These are phyloP conservation scores for Sparidentex hasta DNA, from an alignment of 2,797 vertebrate genomes.

Conservation along the genomic window DNA sequence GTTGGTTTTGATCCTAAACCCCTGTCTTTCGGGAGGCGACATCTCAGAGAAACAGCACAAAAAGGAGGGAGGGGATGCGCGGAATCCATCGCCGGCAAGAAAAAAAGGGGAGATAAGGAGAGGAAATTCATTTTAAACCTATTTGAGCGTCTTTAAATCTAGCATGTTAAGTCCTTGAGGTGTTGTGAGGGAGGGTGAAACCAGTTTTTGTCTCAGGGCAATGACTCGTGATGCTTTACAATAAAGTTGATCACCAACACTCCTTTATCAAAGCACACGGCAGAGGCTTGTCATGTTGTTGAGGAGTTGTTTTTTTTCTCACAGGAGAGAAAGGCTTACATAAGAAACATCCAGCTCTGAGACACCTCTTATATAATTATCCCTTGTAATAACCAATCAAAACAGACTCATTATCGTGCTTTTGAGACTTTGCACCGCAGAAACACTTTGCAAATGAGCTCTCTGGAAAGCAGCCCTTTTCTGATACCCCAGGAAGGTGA, in stretches of 20 bases:
- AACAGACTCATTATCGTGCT: constrained; percentile 22
- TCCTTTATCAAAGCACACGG: constrained; percentile 27
- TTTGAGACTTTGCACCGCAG: neutral
- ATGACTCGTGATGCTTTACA: constrained; percentile 46
- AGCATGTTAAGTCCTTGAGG: constrained; percentile 59
- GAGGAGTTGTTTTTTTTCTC: constrained; percentile 20
- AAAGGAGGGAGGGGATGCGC: constrained; percentile 40
- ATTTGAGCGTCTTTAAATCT: constrained; percentile 66
- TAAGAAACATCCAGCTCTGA: constrained; percentile 32
- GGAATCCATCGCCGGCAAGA: constrained; percentile 29
- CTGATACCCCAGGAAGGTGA: constrained; percentile 50
- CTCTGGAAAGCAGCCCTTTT: constrained; percentile 24
- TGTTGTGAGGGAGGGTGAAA: constrained; percentile 54
- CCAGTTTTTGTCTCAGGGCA: constrained; percentile 58
- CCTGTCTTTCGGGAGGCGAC: constrained; percentile 44
- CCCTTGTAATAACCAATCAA: constrained; percentile 42
- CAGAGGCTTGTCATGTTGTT: constrained; percentile 17
- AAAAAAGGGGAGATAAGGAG: constrained; percentile 27
- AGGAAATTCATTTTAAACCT: constrained; percentile 65
- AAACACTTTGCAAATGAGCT: constrained; percentile 24
- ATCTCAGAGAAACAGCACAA: constrained; percentile 33
- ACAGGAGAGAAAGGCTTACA: constrained; percentile 37
- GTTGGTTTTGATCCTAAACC: constrained; percentile 64
- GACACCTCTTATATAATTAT: constrained; percentile 36
- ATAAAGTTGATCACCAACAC: constrained; percentile 45